phyloP scores from a whole-genome alignment of 2,888 invertebrate species.

The Scaptomyza caliginosa region DNA sequence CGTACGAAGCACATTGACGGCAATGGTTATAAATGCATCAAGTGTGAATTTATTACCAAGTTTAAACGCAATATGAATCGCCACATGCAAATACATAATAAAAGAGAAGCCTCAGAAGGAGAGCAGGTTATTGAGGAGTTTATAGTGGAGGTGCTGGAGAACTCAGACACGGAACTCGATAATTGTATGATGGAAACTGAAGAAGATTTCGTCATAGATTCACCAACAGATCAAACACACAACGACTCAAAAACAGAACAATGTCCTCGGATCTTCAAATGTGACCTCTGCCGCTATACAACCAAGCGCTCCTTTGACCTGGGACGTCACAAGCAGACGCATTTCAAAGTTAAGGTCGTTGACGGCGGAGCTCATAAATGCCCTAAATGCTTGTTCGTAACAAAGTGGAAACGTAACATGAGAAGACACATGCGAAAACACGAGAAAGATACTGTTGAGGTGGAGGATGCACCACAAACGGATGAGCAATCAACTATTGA shows the following conservation, averaged over 20 bases:
- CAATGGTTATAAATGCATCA: constrained; percentile 15
- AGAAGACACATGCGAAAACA: constrained; percentile 33
- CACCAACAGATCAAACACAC: not conserved
- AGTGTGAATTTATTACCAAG: constrained; percentile 36
- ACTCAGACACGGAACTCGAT: not conserved
- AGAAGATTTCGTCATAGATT: not conserved
- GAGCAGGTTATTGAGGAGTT: constrained; percentile 29
- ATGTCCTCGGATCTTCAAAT: constrained; percentile 25
- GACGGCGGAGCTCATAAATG: constrained; percentile 27
- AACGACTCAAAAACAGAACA: not conserved
- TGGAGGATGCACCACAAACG: not conserved
- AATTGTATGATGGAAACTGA: not conserved
- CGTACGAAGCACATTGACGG: constrained; percentile 16
- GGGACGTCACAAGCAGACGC: constrained; percentile 35
- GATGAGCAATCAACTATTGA: constrained; percentile 1
- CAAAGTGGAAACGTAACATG: constrained; percentile 50
- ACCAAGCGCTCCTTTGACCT: constrained; percentile 34
- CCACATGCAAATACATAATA: constrained; percentile 35
- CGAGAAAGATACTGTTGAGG: not conserved
- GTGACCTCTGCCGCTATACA: constrained; percentile 34
- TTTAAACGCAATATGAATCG: constrained; percentile 42
- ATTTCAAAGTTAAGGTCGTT: constrained; percentile 2
- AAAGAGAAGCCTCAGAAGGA: not conserved
- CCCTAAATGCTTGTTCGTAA: constrained; percentile 27
- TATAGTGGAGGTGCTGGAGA: constrained; percentile 30